Percentiles rank a stretch among this genome's conserved stretches.
phyloP scores from a whole-genome alignment of 2,888 invertebrate genomes.

The Anorthoa munda region DNA sequence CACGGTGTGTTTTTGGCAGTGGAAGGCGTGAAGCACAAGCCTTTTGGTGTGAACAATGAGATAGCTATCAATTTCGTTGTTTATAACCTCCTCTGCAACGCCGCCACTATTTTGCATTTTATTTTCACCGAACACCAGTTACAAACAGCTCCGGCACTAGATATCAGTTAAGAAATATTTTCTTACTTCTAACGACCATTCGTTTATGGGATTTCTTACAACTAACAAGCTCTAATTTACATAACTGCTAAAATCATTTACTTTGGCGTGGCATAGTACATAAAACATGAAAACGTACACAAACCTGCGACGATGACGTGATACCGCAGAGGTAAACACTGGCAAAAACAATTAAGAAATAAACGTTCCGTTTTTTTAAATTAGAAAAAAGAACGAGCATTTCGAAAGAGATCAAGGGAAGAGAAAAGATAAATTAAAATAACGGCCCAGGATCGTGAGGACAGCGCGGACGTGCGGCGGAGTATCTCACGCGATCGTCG shows the following conservation, averaged over 20 bases:
- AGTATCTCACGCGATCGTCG: conserved; percentile 86
- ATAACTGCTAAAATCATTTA: conserved; percentile 55
- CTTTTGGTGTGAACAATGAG: conserved; percentile 55
- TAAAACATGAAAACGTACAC: conserved; percentile 33
- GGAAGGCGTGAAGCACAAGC: conserved; percentile 48
- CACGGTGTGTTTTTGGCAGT: conserved; percentile 68
- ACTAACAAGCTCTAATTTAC: conserved; percentile 60
- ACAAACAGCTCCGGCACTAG: conserved; percentile 2
- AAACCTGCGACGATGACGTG: background rate
- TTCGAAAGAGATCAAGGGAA: conserved; percentile 64
- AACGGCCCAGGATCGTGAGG: conserved; percentile 77
- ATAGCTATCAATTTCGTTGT: conserved; percentile 54
- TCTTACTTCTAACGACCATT: conserved; percentile 43
- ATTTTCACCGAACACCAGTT: conserved; percentile 32
- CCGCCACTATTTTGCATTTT: conserved; percentile 38
- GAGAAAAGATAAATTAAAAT: conserved; percentile 75
- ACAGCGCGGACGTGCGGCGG: conserved; percentile 69
- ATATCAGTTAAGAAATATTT: conserved; percentile 45
- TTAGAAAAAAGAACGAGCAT: conserved; percentile 52
- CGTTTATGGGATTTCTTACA: conserved; percentile 51
- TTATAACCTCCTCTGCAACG: conserved; percentile 37
- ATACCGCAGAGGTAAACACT: conserved; percentile 8
- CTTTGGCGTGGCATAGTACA: conserved; percentile 5
- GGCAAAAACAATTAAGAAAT: background rate
- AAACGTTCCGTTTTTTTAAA: conserved; percentile 10